Evolutionary conservation across 2,888 invertebrate genomes (phyloP).

Genomic region (Polydesmus complanatus): DNA sequence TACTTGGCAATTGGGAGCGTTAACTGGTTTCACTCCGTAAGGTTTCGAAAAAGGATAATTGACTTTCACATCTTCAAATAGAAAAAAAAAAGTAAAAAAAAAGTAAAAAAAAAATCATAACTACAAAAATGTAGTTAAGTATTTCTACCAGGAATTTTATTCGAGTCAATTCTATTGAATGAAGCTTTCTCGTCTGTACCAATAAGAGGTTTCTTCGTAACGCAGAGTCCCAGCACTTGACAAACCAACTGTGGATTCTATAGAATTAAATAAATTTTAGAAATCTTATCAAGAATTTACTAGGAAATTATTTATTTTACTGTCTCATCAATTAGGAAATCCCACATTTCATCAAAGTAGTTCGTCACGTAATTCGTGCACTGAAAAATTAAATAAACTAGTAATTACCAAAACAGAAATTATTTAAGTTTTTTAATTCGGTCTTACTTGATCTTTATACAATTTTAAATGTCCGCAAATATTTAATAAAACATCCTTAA

Average conservation of each 20-base stretch:
- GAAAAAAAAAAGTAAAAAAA: not conserved
- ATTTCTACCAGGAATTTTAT: not conserved
- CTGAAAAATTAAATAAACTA: slow-evolving; percentile 24
- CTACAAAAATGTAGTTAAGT: no score
- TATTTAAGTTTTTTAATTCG: not conserved
- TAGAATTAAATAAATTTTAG: not conserved
- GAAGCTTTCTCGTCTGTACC: slow-evolving; percentile 4
- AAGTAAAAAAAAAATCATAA: not conserved
- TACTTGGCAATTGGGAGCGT: slow-evolving; percentile 1
- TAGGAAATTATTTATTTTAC: slow-evolving; percentile 13
- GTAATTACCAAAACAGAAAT: not conserved
- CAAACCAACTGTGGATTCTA: slow-evolving; percentile 53
- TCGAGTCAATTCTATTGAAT: not conserved
- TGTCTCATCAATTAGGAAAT: slow-evolving; percentile 50
- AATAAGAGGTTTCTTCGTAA: not conserved
- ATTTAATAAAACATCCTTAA: slow-evolving; percentile 19
- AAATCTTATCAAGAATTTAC: not conserved
- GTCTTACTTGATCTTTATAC: slow-evolving; percentile 15
- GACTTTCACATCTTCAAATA: slow-evolving; percentile 1
- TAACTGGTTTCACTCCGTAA: not conserved
- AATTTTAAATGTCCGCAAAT: slow-evolving; percentile 19
- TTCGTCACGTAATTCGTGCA: slow-evolving; percentile 62
- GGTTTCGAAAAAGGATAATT: slow-evolving; percentile 6
- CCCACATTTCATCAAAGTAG: slow-evolving; percentile 60
- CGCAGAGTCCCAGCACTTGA: slow-evolving; percentile 52